These are phyloP conservation scores for Carcina quercana DNA, from an alignment of 2,888 invertebrate species.

Conservation along the genomic window DNA sequence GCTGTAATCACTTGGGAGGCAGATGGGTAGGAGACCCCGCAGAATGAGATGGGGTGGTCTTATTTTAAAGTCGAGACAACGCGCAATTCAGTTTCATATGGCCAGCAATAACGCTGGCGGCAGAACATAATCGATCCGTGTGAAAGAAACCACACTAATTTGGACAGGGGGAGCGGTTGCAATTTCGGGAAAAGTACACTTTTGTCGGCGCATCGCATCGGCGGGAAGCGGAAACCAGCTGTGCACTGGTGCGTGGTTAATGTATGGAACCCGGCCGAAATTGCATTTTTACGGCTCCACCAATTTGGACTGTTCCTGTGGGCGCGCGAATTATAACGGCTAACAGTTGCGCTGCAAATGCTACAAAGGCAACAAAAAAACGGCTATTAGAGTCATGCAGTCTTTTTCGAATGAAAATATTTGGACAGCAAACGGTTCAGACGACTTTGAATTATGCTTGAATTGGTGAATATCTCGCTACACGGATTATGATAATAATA, in stretches of 20 bases:
- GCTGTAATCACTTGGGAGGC: too few relatives aligned
- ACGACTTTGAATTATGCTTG: too few relatives aligned
- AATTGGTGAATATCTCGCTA: too few relatives aligned
- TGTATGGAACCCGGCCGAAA: conserved; percentile 55
- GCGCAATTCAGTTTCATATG: too few relatives aligned
- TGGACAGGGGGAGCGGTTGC: conserved; percentile 37
- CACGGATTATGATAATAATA: too few relatives aligned
- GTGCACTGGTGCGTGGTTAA: conserved; percentile 56
- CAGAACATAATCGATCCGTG: too few relatives aligned
- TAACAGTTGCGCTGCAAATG: conserved; percentile 10
- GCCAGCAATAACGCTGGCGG: too few relatives aligned
- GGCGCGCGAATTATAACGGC: conserved; percentile 21
- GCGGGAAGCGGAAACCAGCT: conserved; percentile 69
- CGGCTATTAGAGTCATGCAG: conserved; percentile 16
- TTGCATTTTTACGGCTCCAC: conserved; percentile 68
- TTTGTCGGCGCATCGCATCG: conserved; percentile 29
- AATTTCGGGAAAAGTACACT: conserved; percentile 65
- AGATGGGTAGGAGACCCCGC: too few relatives aligned
- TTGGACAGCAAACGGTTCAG: too few relatives aligned
- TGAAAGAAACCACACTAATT: conserved; percentile 39
- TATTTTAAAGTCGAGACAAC: too few relatives aligned
- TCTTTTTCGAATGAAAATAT: not conserved
- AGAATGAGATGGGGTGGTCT: too few relatives aligned
- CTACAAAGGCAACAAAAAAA: too few relatives aligned
- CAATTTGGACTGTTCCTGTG: conserved; percentile 35